A percentile compares a stretch with the other conserved stretches of the same genome.
Evolutionary conservation across 2,888 invertebrate species (phyloP).

Genomic region (Lithosia quadra): DNA sequence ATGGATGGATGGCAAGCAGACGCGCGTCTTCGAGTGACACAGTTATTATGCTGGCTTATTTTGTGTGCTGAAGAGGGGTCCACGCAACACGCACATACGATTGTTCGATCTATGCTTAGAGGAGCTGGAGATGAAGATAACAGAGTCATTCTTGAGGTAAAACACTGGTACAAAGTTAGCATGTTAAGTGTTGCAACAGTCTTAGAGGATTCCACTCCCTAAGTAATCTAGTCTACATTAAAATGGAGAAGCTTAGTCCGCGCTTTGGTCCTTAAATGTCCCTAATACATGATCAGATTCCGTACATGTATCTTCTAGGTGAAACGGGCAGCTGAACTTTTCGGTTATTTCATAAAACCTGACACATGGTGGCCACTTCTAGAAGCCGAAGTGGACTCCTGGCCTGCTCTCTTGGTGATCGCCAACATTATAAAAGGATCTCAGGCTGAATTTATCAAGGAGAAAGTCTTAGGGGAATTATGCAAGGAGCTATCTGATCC

Average conservation of each 20-base stretch:
- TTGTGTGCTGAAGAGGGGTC: constrained; percentile 91
- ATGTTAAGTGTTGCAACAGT: no score
- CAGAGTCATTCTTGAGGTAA: constrained; percentile 87
- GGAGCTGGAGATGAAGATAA: constrained; percentile 90
- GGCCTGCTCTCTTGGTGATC: constrained; percentile 86
- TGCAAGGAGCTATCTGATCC: constrained; percentile 86
- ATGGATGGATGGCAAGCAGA: constrained; percentile 92
- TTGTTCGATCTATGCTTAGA: constrained; percentile 80
- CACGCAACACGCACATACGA: constrained; percentile 90
- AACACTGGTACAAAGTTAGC: no score
- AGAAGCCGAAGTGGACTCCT: constrained; percentile 88
- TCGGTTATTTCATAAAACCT: constrained; percentile 92
- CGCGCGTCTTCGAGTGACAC: constrained; percentile 90
- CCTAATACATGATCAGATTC: neutral
- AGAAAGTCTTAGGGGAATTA: constrained; percentile 84
- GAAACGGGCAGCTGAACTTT: constrained; percentile 89
- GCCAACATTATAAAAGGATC: constrained; percentile 88
- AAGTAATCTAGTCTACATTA: neutral
- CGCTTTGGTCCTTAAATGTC: no score
- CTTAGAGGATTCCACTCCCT: no score
- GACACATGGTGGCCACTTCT: constrained; percentile 90
- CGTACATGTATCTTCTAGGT: constrained; percentile 73
- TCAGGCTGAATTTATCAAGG: constrained; percentile 68
- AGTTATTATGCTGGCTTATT: constrained; percentile 90
- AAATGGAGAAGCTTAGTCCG: neutral